Evolutionary conservation across 2,797 vertebrate species (phyloP).

Genomic region (Alcedo atthis): DNA sequence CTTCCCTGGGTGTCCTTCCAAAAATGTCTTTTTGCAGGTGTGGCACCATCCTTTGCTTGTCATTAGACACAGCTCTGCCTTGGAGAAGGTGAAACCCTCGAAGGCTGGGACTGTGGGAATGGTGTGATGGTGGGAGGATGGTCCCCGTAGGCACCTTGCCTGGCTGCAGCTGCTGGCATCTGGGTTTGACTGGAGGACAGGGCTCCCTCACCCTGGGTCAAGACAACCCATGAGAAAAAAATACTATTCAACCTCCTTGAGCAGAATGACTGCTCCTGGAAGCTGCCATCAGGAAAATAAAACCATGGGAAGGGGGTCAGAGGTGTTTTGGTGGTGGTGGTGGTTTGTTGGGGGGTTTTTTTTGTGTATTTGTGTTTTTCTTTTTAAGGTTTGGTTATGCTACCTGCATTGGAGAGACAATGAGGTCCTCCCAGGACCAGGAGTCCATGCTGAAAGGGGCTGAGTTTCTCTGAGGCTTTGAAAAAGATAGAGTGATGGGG

Average conservation of each 20-base stretch:
- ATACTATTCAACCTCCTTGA: not conserved
- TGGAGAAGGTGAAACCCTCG: slow-evolving; percentile 45
- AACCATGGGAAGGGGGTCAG: not conserved
- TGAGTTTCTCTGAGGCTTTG: not conserved
- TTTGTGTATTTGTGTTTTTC: too few relatives aligned
- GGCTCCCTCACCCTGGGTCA: not conserved
- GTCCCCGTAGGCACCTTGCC: fast-evolving
- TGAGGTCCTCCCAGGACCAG: not conserved
- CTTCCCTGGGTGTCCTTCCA: slow-evolving; percentile 68
- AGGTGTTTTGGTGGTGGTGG: too few relatives aligned
- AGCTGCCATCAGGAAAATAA: not conserved
- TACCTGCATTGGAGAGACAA: not conserved
- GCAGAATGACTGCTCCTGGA: not conserved
- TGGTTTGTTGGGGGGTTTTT: not conserved
- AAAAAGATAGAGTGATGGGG: not conserved
- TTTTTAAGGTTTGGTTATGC: not conserved
- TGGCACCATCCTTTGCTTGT: slow-evolving; percentile 43
- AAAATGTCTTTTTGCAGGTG: slow-evolving; percentile 63
- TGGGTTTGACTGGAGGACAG: not conserved
- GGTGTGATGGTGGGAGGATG: fast-evolving
- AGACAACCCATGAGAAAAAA: not conserved
- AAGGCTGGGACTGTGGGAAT: slow-evolving; percentile 55
- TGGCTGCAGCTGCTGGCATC: not conserved
- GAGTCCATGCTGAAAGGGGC: not conserved
- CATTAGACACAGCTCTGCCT: slow-evolving; percentile 26